Percentiles rank a stretch among this genome's conserved stretches.
Evolutionary conservation across 2,888 invertebrate species (phyloP).

Genomic region (Drosophila setosimentum): DNA sequence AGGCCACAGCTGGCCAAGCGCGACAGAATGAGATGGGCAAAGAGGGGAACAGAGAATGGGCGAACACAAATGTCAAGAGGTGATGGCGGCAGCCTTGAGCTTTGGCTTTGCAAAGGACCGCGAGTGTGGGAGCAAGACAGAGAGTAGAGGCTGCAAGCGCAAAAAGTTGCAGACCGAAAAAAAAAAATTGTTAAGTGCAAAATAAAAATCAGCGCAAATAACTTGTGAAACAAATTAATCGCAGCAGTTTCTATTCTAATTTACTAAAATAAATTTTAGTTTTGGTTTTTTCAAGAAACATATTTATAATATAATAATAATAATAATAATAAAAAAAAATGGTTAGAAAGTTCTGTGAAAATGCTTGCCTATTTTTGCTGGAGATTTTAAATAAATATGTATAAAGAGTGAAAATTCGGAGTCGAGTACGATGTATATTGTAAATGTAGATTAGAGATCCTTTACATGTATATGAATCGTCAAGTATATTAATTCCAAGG

Average conservation of each 20-base stretch:
- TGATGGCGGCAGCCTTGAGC: conserved; percentile 56
- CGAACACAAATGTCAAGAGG: conserved; percentile 65
- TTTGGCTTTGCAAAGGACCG: conserved; percentile 10
- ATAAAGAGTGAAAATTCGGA: too few species aligned
- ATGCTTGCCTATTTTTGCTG: too few species aligned
- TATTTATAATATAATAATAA: too few species aligned
- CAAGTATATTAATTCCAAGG: not conserved
- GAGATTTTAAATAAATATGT: too few species aligned
- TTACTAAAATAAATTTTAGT: too few species aligned
- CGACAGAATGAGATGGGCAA: not conserved
- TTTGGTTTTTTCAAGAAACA: too few species aligned
- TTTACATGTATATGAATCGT: not conserved
- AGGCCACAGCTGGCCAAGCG: conserved; percentile 38
- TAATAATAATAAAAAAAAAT: too few species aligned
- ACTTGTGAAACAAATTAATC: not conserved
- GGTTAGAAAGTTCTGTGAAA: too few species aligned
- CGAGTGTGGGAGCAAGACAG: not conserved
- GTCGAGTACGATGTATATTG: too few species aligned
- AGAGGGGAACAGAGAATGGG: not conserved
- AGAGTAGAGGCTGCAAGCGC: conserved; percentile 9
- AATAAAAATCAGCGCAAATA: not conserved
- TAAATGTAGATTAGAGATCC: not conserved
- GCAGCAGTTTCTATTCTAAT: too few species aligned
- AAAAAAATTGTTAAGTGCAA: conserved; percentile 1
- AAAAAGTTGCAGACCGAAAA: conserved; percentile 9